Conservation (phyloP, 2,797 vertebrate genomes). For the Bryconaethiops microstoma region DNA sequence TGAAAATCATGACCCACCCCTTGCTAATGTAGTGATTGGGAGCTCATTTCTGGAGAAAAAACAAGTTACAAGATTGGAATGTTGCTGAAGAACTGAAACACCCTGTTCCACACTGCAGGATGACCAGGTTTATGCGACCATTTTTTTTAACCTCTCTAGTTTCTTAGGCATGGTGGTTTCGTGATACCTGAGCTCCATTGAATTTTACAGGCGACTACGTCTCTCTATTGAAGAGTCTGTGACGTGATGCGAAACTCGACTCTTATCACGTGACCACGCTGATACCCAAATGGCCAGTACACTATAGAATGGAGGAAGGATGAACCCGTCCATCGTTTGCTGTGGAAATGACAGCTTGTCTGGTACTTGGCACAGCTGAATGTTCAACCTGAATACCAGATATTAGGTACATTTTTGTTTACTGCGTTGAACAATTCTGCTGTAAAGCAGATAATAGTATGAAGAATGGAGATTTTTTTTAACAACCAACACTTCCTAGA, state of each 20-base stretch:
- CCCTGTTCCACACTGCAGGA: background rate
- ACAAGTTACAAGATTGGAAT: no score
- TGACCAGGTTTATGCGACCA: background rate
- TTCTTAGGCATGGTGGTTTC: conserved; percentile 11
- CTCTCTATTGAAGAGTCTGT: conserved; percentile 25
- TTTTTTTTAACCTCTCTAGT: conserved; percentile 15
- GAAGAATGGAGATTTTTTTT: no score
- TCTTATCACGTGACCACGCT: conserved; percentile 7
- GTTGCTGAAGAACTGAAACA: background rate
- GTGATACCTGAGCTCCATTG: conserved; percentile 39
- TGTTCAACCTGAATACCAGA: no score
- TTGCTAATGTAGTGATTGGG: background rate
- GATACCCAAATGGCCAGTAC: conserved; percentile 2
- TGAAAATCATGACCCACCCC: no score
- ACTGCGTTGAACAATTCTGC: no score
- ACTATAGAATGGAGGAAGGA: background rate
- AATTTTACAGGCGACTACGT: conserved; percentile 35
- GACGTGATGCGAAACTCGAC: conserved; percentile 34
- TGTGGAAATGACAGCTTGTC: background rate
- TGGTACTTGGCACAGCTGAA: background rate
- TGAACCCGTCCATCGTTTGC: background rate
- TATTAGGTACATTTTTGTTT: no score
- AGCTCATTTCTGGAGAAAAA: background rate
- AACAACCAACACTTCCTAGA: no score
- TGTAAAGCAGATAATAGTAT: no score